Conservation (phyloP, 1,140 invertebrate genomes). For the Venturia canescens region DNA sequence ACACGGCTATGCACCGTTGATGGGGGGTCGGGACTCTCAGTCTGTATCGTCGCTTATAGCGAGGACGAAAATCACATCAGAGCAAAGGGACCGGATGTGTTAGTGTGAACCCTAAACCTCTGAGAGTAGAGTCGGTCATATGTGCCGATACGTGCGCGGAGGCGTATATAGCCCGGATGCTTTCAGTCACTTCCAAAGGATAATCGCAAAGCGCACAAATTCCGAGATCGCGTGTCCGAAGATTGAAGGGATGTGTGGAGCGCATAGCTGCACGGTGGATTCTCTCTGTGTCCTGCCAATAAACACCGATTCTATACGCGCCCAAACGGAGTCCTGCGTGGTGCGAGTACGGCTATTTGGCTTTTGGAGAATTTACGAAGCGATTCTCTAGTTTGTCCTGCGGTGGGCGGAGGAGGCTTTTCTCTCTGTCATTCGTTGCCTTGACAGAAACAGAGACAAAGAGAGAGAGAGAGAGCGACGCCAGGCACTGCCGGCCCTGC, state of each 20-base stretch:
- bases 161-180: neutral
- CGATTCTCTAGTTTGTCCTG: constrained; percentile 32
- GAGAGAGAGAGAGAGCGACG: too few relatives aligned
- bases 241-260: constrained; percentile 26
- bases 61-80: constrained; percentile 16
- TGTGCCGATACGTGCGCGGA: neutral
- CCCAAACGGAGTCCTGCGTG: neutral
- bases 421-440: neutral
- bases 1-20: constrained; percentile 49
- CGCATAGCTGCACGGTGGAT: neutral
- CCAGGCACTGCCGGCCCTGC: neutral
- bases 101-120: constrained; percentile 12
- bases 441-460: too few relatives aligned
- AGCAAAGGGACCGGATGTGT: neutral
- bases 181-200: constrained; percentile 36
- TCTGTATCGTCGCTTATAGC: constrained; percentile 22
- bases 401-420: constrained; percentile 8
- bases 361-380: constrained; percentile 28
- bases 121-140: constrained; percentile 15
- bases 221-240: constrained; percentile 31
- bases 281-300: constrained; percentile 8
- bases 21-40: neutral
- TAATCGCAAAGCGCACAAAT: constrained; percentile 36
- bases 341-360: constrained; percentile 21
- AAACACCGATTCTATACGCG: neutral